Conservation (phyloP, 1,140 invertebrate species). For the Maconellicoccus hirsutus region DNA sequence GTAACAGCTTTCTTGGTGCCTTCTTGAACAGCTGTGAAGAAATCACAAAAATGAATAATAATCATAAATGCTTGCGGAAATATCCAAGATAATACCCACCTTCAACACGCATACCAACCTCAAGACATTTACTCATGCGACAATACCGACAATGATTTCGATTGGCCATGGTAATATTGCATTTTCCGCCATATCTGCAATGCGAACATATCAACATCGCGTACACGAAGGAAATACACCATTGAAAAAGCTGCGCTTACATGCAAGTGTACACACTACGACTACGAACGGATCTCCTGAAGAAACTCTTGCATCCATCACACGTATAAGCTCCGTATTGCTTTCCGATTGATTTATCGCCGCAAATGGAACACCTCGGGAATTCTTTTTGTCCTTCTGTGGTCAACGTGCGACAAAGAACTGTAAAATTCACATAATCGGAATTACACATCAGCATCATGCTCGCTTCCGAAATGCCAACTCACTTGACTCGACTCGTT, state of each 20-base stretch:
- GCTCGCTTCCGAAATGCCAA: too few relatives aligned
- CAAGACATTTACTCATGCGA: not conserved
- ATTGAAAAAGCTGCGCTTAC: not conserved
- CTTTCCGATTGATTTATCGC: constrained; percentile 22
- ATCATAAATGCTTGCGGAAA: not conserved
- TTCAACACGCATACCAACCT: constrained; percentile 15
- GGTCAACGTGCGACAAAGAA: not conserved
- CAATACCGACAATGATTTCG: constrained; percentile 14
- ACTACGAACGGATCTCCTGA: constrained; percentile 14
- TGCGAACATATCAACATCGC: too few relatives aligned
- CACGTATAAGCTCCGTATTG: constrained; percentile 23
- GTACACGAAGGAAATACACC: too few relatives aligned
- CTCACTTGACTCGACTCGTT: not conserved
- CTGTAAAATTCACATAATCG: too few relatives aligned
- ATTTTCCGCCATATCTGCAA: not conserved
- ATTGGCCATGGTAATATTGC: not conserved
- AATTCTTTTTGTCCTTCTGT: not conserved
- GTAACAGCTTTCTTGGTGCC: not conserved
- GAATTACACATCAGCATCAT: too few relatives aligned
- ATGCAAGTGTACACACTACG: constrained; percentile 10
- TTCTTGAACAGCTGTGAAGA: not conserved
- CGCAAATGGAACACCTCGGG: constrained; percentile 16
- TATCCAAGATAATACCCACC: not conserved
- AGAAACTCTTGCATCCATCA: constrained; percentile 23
- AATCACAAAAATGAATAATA: not conserved